These are phyloP conservation scores for Chromoteleia sp. DNA, from an alignment of 2,888 invertebrate species.

Conservation along the genomic window DNA sequence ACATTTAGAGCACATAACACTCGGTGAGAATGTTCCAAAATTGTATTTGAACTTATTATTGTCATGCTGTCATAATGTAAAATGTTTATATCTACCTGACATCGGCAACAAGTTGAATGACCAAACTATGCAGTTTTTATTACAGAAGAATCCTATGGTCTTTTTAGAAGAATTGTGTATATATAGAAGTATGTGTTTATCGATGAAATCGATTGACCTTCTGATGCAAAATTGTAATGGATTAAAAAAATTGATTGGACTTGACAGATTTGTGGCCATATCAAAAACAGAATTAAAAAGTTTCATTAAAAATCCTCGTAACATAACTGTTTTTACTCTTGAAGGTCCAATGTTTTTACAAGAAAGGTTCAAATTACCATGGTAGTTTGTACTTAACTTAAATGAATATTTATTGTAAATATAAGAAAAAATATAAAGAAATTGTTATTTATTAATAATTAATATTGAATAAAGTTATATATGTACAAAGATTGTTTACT, in stretches of 20 bases:
- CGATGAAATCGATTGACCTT: slow-evolving; percentile 16
- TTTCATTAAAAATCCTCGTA: background rate
- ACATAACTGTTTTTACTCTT: background rate
- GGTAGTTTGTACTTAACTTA: slow-evolving; percentile 4
- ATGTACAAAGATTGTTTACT: no score
- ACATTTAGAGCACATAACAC: slow-evolving; percentile 28
- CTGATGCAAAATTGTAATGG: slow-evolving; percentile 4
- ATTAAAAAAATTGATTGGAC: slow-evolving; percentile 36
- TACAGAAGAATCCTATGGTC: slow-evolving; percentile 9
- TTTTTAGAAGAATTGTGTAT: slow-evolving; percentile 46
- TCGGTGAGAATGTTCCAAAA: slow-evolving; percentile 34
- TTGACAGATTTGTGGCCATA: slow-evolving; percentile 22
- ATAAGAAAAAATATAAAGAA: no score
- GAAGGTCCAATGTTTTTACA: slow-evolving; percentile 38
- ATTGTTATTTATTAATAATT: no score
- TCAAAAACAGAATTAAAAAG: slow-evolving; percentile 18
- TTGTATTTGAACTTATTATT: slow-evolving; percentile 19
- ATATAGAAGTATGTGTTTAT: slow-evolving; percentile 29
- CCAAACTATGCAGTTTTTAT: background rate
- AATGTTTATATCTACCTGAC: slow-evolving; percentile 25
- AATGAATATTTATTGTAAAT: no score
- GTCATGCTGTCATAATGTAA: background rate
- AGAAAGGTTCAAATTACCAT: slow-evolving; percentile 42
- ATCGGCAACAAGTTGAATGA: slow-evolving; percentile 18
- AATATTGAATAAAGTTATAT: no score